These are phyloP conservation scores for Plemyria rubiginata DNA, from an alignment of 2,888 invertebrate genomes.

Conservation along the genomic window DNA sequence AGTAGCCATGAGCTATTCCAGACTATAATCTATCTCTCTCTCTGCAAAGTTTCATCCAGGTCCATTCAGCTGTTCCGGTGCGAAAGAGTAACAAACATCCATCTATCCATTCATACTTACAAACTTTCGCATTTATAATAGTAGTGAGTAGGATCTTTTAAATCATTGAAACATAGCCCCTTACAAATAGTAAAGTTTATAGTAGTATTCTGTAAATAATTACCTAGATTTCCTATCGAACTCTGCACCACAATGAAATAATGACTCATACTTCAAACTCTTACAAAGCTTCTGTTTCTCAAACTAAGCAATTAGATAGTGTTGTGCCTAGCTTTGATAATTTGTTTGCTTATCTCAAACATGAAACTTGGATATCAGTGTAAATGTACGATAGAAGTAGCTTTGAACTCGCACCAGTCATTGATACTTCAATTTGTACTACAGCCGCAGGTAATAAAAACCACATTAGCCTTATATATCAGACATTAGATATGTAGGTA, in stretches of 20 bases:
- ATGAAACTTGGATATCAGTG: too few relatives aligned
- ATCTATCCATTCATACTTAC: too few relatives aligned
- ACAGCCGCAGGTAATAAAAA: background rate
- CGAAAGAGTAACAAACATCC: too few relatives aligned
- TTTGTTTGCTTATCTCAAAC: background rate
- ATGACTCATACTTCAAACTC: background rate
- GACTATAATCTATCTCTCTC: too few relatives aligned
- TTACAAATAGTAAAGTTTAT: too few relatives aligned
- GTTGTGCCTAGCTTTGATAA: background rate
- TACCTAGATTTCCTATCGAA: constrained; percentile 9
- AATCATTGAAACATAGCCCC: too few relatives aligned
- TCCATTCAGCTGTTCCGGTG: too few relatives aligned
- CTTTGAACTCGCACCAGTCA: background rate
- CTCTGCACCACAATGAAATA: constrained; percentile 5
- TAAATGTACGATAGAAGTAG: background rate
- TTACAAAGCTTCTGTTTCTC: background rate
- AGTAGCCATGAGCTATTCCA: too few relatives aligned
- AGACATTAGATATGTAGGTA: background rate
- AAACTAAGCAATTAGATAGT: background rate
- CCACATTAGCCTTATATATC: background rate
- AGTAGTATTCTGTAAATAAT: background rate
- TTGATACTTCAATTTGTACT: background rate
- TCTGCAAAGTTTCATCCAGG: too few relatives aligned
- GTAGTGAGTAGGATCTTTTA: too few relatives aligned
- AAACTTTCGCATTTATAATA: too few relatives aligned